Evolutionary conservation across 2,797 vertebrate genomes (phyloP).

Genomic region (Monodelphis domestica): DNA sequence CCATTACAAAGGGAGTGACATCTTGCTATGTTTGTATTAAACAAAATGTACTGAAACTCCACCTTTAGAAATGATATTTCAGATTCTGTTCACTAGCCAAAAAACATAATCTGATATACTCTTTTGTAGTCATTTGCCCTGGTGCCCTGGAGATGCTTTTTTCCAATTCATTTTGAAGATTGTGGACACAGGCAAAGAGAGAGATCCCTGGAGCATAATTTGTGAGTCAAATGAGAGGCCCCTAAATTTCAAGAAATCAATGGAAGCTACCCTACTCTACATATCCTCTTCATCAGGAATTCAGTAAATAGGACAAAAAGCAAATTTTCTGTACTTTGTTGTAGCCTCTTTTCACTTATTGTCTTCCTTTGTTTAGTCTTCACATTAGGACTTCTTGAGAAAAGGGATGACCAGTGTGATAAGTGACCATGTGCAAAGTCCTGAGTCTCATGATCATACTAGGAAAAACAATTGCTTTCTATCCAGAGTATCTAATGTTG

Average conservation of each 20-base stretch:
- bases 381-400: not conserved
- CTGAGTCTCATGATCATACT: not conserved
- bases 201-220: not conserved
- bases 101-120: not conserved
- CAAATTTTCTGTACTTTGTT: not conserved
- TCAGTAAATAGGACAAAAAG: not conserved
- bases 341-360: not conserved
- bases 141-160: not conserved
- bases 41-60: not conserved
- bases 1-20: not conserved
- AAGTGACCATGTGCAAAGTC: not conserved
- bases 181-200: not conserved
- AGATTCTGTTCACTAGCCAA: not conserved
- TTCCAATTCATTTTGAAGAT: not conserved
- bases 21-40: not conserved
- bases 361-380: not conserved
- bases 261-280: not conserved
- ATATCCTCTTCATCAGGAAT: not conserved
- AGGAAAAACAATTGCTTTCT: not conserved
- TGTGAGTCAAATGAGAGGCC: not conserved
- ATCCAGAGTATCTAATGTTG: not conserved
- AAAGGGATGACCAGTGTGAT: not conserved
- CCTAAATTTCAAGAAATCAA: not conserved
- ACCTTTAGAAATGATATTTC: not conserved
- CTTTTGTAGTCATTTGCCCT: not conserved